Percentiles rank a stretch among this genome's conserved stretches.
Evolutionary conservation across 1,140 invertebrate species (phyloP).

Genomic region (Coboldia fuscipes): DNA sequence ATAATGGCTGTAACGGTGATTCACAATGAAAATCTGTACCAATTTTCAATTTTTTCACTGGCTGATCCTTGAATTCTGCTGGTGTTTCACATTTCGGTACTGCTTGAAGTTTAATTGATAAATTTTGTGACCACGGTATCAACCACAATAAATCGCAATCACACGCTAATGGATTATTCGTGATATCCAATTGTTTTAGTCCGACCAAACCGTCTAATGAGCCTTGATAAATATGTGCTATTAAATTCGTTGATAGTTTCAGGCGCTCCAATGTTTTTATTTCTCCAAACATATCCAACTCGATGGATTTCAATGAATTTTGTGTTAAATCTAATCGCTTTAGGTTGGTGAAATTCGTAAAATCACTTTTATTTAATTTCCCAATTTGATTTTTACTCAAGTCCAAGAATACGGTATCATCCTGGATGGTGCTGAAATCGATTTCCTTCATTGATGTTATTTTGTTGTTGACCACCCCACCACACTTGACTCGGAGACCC

Average conservation of each 20-base stretch:
- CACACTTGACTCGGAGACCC: slow-evolving; percentile 24
- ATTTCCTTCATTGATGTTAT: slow-evolving; percentile 21
- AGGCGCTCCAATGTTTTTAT: slow-evolving; percentile 38
- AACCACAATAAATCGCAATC: slow-evolving; percentile 66
- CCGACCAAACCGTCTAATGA: slow-evolving; percentile 41
- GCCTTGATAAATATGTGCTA: slow-evolving; percentile 35
- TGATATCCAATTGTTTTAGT: slow-evolving; percentile 50
- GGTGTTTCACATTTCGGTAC: slow-evolving; percentile 53
- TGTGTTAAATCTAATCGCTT: slow-evolving; percentile 42
- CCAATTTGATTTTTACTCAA: slow-evolving; percentile 58
- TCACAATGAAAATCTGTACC: slow-evolving; percentile 30
- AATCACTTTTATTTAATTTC: slow-evolving; percentile 48
- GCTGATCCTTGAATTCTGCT: slow-evolving; percentile 34
- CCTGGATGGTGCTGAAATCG: slow-evolving; percentile 21
- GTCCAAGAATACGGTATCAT: slow-evolving; percentile 26
- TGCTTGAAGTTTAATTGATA: slow-evolving; percentile 41
- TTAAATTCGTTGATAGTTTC: slow-evolving; percentile 41
- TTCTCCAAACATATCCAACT: slow-evolving; percentile 37
- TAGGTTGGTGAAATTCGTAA: slow-evolving; percentile 40
- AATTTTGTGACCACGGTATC: slow-evolving; percentile 44
- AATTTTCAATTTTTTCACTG: slow-evolving; percentile 43
- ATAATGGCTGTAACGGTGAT: slow-evolving; percentile 23
- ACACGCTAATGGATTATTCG: slow-evolving; percentile 55
- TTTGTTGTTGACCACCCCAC: slow-evolving; percentile 14
- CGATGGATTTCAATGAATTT: slow-evolving; percentile 38